Conservation (phyloP, 2,888 invertebrate genomes). For the Drosophila neonasuta region DNA sequence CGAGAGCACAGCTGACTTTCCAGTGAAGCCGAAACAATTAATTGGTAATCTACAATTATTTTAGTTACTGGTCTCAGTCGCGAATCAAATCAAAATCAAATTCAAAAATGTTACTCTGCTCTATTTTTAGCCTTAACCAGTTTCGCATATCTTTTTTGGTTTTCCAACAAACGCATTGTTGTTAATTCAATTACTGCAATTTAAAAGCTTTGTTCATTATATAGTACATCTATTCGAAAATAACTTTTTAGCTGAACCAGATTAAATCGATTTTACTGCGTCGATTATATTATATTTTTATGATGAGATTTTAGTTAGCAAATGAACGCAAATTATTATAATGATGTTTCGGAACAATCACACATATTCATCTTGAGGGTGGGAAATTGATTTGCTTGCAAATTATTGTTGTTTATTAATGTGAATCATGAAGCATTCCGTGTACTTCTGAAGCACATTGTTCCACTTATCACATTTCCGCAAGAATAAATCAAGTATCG, state of each 20-base stretch:
- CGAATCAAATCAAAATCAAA: conserved; percentile 8
- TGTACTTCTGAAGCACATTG: not conserved
- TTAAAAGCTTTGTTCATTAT: conserved; percentile 6
- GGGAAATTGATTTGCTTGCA: conserved; percentile 40
- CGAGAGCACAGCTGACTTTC: conserved; percentile 18
- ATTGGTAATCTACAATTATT: conserved; percentile 37
- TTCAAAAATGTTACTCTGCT: conserved; percentile 17
- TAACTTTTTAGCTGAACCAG: conserved; percentile 7
- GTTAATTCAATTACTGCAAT: conserved; percentile 14
- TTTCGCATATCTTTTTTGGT: conserved; percentile 21
- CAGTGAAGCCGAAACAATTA: conserved; percentile 40
- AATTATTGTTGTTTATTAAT: conserved; percentile 39
- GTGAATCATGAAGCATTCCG: conserved; percentile 8
- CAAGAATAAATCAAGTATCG: not conserved
- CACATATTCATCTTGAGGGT: conserved; percentile 42
- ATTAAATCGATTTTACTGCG: conserved; percentile 15
- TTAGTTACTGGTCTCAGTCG: conserved; percentile 14
- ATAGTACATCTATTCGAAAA: not conserved
- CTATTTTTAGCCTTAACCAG: conserved; percentile 52
- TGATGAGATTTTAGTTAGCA: conserved; percentile 38
- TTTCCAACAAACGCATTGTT: not conserved
- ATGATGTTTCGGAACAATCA: conserved; percentile 41
- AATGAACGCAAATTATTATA: conserved; percentile 41
- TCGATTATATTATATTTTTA: conserved; percentile 9
- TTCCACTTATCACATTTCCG: conserved; percentile 1